Evolutionary conservation across 1,140 invertebrate genomes (phyloP).

Genomic region (Lanistes nyassanus): DNA sequence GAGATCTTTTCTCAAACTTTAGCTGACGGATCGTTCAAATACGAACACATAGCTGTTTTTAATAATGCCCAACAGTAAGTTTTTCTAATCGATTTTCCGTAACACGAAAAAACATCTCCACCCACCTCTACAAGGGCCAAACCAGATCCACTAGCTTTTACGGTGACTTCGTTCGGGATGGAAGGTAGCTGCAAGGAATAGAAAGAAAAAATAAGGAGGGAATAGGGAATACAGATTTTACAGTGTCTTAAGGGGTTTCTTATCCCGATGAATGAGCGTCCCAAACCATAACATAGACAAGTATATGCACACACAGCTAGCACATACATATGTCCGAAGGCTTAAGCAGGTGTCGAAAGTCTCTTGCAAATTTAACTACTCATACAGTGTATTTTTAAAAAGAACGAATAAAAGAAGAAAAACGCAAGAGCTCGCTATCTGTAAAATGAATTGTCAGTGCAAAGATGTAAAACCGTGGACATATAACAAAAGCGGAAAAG

Average conservation of each 20-base stretch:
- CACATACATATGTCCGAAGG: too few species aligned
- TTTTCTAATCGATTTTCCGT: background rate
- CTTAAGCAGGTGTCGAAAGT: too few species aligned
- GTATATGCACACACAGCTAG: too few species aligned
- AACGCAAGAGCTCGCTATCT: background rate
- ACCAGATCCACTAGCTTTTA: constrained; percentile 84
- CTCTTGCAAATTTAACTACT: too few species aligned
- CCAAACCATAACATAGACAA: background rate
- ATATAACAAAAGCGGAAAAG: background rate
- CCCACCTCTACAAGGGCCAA: constrained; percentile 81
- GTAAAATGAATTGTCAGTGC: too few species aligned
- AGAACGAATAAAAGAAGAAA: background rate
- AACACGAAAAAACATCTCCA: background rate
- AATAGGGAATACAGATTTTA: background rate
- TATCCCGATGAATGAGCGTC: background rate
- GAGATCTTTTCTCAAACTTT: too few species aligned
- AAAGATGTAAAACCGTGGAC: background rate
- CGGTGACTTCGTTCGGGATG: constrained; percentile 60
- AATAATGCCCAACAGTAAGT: background rate
- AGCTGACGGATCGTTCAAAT: too few species aligned
- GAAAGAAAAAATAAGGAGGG: background rate
- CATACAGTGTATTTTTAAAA: background rate
- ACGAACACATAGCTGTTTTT: background rate
- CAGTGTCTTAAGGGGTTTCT: too few species aligned
- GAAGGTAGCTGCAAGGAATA: constrained; percentile 67